These are phyloP conservation scores for Balaenoptera acutorostrata DNA, from an alignment of 2,113 vertebrate species.

Conservation along the genomic window DNA sequence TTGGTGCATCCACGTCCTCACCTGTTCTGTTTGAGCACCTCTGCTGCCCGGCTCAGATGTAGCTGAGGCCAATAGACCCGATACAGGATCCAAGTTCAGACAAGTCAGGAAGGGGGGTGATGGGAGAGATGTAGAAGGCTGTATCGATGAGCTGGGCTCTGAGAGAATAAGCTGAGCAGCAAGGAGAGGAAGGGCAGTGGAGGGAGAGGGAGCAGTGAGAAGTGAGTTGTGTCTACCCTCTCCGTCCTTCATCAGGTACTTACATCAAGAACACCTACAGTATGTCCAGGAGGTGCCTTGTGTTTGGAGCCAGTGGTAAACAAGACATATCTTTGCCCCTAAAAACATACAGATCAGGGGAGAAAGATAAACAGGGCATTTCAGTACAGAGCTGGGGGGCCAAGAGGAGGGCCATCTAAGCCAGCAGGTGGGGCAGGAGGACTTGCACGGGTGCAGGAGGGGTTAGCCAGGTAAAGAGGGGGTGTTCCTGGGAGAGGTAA, in stretches of 20 bases:
- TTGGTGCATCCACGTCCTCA: rapidly evolving
- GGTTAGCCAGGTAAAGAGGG: not conserved
- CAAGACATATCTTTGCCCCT: not conserved
- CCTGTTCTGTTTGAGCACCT: not conserved
- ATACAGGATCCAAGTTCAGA: not conserved
- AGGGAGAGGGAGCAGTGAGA: too few relatives aligned
- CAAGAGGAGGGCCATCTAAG: too few relatives aligned
- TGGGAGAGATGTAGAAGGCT: not conserved
- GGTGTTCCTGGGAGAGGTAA: not conserved
- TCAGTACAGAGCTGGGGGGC: not conserved
- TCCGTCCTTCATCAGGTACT: not conserved
- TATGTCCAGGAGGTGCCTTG: not conserved
- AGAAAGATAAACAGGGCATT: not conserved
- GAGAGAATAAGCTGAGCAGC: not conserved
- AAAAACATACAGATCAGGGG: not conserved
- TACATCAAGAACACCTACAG: not conserved
- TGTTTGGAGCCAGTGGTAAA: not conserved
- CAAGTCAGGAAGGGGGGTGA: not conserved
- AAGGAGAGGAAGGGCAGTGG: too few relatives aligned
- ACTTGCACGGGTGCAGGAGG: not conserved
- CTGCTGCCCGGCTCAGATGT: not conserved
- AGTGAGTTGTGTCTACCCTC: not conserved
- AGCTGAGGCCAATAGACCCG: too few relatives aligned
- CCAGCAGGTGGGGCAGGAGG: not conserved
- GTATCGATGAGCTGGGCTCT: not conserved